Percentiles rank a stretch among this genome's conserved stretches.
Evolutionary conservation across 2,888 invertebrate genomes (phyloP).

Genomic region (Agrotis puta): DNA sequence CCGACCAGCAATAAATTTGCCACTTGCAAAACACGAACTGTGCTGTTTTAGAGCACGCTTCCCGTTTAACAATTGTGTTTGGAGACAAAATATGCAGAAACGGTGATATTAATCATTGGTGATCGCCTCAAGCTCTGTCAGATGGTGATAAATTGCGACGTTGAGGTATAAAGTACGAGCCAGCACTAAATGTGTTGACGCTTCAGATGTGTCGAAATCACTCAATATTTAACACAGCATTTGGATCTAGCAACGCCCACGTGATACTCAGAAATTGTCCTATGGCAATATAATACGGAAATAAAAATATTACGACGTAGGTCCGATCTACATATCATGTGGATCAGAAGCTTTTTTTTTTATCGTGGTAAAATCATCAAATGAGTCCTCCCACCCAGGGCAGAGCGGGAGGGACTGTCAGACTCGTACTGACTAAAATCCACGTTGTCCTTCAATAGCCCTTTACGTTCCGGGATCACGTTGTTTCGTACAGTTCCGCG

Average conservation of each 20-base stretch:
- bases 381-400: too few relatives aligned
- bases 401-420: too few relatives aligned
- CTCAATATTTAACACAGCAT: neutral
- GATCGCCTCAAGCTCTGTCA: conserved; percentile 49
- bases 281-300: neutral
- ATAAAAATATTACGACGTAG: too few relatives aligned
- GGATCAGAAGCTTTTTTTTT: too few relatives aligned
- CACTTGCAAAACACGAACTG: conserved; percentile 63
- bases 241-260: neutral
- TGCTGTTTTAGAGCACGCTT: conserved; percentile 58
- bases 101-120: conserved; percentile 53
- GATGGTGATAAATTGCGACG: conserved; percentile 35
- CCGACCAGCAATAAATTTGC: conserved; percentile 59
- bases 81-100: conserved; percentile 54
- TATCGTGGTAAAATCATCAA: too few relatives aligned
- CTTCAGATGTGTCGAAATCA: conserved; percentile 32
- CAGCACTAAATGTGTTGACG: conserved; percentile 27
- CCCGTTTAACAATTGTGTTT: conserved; percentile 61
- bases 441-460: too few relatives aligned
- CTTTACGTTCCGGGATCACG: too few relatives aligned
- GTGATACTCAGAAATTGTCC: neutral
- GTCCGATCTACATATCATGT: too few relatives aligned
- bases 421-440: too few relatives aligned
- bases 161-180: conserved; percentile 33
- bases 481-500: too few relatives aligned